Percentiles rank a stretch among this genome's conserved stretches.
phyloP scores from a whole-genome alignment of 2,113 vertebrate species.

The Porphyrio hochstetteri region DNA sequence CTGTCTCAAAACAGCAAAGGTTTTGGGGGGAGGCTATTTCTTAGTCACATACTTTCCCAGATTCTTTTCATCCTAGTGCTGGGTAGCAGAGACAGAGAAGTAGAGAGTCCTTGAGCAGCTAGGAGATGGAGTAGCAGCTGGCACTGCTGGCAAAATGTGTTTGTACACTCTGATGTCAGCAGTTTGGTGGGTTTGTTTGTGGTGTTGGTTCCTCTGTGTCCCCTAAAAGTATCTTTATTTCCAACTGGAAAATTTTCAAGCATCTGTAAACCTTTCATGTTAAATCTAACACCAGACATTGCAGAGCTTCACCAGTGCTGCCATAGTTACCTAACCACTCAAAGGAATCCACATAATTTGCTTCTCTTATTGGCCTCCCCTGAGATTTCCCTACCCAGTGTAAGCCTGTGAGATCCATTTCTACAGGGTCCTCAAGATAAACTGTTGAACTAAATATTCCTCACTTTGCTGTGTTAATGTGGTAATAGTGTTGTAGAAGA shows the following conservation, averaged over 20 bases:
- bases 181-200: neutral
- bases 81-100: neutral
- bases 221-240: neutral
- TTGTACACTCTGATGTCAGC: neutral
- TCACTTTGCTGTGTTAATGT: neutral
- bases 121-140: neutral
- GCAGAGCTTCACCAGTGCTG: neutral
- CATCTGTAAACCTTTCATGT: neutral
- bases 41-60: neutral
- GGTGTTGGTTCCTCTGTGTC: rapidly evolving
- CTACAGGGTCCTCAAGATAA: neutral
- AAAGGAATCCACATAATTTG: neutral
- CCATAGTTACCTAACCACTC: neutral
- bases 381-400: neutral
- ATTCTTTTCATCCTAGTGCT: neutral
- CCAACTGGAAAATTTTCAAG: neutral
- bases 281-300: neutral
- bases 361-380: neutral
- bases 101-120: neutral
- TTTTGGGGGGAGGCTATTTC: neutral
- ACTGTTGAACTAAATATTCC: neutral
- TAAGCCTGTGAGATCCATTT: neutral
- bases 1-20: neutral
- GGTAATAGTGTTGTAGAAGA: neutral
- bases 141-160: neutral